Conservation (phyloP, 2,797 vertebrate genomes). For the Pempheris klunzingeri region DNA sequence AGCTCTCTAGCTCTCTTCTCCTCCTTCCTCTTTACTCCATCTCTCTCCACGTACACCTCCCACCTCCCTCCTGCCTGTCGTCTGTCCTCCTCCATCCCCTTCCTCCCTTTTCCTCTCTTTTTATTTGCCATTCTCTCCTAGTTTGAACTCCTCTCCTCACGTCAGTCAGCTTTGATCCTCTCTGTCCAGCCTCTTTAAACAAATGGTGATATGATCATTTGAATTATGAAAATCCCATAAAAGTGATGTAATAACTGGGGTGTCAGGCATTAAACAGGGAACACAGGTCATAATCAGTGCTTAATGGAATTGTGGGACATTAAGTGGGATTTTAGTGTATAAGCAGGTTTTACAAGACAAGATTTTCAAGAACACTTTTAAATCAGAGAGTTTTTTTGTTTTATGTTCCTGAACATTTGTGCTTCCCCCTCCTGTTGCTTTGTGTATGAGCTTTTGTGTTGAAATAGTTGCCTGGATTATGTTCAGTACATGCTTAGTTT, state of each 20-base stretch:
- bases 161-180: neutral
- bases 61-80: neutral
- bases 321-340: neutral
- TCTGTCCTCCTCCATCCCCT: neutral
- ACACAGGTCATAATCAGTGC: neutral
- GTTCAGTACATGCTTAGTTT: too few species aligned
- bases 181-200: neutral
- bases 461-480: too few species aligned
- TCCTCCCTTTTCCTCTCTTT: neutral
- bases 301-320: neutral
- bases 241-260: neutral
- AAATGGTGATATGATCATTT: neutral
- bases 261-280: neutral
- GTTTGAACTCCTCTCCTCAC: slow-evolving; percentile 9
- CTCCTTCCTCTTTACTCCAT: neutral
- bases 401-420: neutral
- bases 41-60: neutral
- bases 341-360: slow-evolving; percentile 15
- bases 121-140: too few species aligned
- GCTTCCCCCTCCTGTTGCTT: neutral
- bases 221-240: slow-evolving; percentile 21
- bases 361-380: slow-evolving; percentile 5
- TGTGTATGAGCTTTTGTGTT: neutral
- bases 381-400: neutral
- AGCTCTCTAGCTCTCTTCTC: neutral